phyloP scores from a whole-genome alignment of 2,113 vertebrate species.

The Neofelis nebulosa region DNA sequence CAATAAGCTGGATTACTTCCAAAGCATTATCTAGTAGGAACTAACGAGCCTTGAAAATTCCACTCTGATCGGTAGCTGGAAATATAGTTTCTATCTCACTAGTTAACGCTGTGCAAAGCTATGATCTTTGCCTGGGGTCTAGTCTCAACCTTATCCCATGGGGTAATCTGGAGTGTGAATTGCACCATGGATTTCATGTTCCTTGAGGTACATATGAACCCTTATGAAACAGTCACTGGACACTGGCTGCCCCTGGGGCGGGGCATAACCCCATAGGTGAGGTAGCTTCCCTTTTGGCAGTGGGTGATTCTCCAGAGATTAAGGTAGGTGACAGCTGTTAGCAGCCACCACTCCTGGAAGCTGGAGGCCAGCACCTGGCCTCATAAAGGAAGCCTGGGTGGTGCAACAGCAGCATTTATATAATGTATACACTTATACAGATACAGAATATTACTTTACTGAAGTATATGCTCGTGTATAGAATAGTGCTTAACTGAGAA shows the following conservation, averaged over 20 bases:
- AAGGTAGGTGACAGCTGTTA: background rate
- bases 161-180: background rate
- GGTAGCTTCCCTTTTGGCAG: background rate
- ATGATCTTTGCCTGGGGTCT: background rate
- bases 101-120: background rate
- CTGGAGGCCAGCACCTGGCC: background rate
- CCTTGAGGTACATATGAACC: background rate
- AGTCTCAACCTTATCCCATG: background rate
- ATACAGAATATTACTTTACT: background rate
- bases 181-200: background rate
- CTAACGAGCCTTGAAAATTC: background rate
- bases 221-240: background rate
- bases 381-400: fast-evolving
- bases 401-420: background rate
- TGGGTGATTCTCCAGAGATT: background rate
- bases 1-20: background rate
- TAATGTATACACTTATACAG: background rate
- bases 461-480: background rate
- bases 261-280: background rate
- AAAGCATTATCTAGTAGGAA: background rate
- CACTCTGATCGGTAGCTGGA: background rate
- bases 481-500: background rate
- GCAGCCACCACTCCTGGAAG: background rate
- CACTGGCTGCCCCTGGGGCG: too few species aligned
- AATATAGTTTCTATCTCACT: background rate